Evolutionary conservation across 2,888 invertebrate genomes (phyloP).

Genomic region (Halictus ligatus): DNA sequence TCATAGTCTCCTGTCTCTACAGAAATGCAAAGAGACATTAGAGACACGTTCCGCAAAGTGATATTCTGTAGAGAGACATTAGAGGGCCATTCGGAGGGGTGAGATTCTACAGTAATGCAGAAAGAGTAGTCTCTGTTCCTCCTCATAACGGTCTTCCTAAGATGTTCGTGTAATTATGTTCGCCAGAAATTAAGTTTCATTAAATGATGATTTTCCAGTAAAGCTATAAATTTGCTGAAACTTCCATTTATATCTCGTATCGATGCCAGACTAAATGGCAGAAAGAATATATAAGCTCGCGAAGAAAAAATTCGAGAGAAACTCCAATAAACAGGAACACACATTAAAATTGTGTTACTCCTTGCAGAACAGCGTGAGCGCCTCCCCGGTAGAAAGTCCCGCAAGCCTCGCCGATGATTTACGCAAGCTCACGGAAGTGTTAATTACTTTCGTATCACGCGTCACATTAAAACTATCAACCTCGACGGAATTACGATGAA

Average conservation of each 20-base stretch:
- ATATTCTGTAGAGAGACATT: neutral
- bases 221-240: too few relatives aligned
- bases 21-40: neutral
- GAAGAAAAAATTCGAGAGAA: neutral
- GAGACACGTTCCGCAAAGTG: neutral
- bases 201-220: neutral
- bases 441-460: neutral
- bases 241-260: too few relatives aligned
- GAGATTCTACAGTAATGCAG: neutral
- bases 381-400: neutral
- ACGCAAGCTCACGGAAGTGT: neutral
- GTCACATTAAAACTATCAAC: neutral
- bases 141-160: neutral
- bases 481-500: neutral
- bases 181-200: neutral
- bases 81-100: neutral
- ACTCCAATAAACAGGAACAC: neutral
- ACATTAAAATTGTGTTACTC: neutral
- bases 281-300: too few relatives aligned
- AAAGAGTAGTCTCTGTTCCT: neutral
- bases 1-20: neutral
- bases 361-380: neutral
- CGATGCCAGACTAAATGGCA: too few relatives aligned
- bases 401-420: neutral
- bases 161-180: neutral